Evolutionary conservation across 2,113 vertebrate genomes (phyloP).

Genomic region (Tylochromis polylepis): DNA sequence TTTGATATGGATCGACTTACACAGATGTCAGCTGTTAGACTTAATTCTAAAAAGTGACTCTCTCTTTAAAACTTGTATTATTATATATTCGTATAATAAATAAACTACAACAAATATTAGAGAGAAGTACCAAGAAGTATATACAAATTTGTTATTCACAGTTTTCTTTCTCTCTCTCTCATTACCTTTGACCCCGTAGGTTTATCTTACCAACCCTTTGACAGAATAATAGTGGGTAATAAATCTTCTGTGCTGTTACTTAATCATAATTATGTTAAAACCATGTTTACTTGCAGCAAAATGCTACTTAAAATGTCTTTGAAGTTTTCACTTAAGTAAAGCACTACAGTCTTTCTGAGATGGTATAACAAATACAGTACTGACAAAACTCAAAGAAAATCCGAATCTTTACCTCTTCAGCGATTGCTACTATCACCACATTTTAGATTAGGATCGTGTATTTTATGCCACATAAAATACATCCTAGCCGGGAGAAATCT

Average conservation of each 20-base stretch:
- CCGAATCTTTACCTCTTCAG: not conserved
- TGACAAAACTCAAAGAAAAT: not conserved
- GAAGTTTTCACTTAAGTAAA: not conserved
- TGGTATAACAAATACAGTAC: not conserved
- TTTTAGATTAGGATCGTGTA: constrained; percentile 52
- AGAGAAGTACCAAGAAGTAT: not conserved
- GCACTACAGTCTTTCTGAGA: not conserved
- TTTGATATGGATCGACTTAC: not conserved
- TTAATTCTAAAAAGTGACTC: not conserved
- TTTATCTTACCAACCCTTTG: not conserved
- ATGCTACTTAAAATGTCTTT: not conserved
- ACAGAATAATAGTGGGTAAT: not conserved
- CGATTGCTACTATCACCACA: constrained; percentile 52
- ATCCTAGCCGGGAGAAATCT: constrained; percentile 70
- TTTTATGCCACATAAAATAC: constrained; percentile 74
- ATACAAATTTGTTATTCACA: not conserved
- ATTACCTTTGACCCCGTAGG: not conserved
- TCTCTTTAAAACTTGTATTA: not conserved
- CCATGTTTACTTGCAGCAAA: not conserved
- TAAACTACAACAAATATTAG: not conserved
- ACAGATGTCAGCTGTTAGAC: not conserved
- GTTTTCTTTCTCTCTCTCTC: not conserved
- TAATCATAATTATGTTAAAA: not conserved
- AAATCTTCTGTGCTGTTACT: not conserved
- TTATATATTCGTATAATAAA: not conserved